Base-by-base conservation (phyloP, 2,113 vertebrate species). In the Ancistrus triradiatus region DNA sequence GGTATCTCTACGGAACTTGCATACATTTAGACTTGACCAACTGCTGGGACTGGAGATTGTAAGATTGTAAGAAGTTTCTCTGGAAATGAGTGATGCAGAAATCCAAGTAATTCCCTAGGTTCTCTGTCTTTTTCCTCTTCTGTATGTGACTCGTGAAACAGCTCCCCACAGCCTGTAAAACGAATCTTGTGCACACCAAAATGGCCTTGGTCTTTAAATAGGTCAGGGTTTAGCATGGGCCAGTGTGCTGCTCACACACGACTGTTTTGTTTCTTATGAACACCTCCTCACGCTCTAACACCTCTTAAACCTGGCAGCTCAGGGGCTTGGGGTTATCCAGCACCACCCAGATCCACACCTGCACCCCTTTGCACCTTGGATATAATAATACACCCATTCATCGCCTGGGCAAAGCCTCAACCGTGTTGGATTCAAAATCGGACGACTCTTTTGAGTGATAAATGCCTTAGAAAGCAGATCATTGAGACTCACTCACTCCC, bases 351-450 rank as follows among this genome's bases (percentile, higher is more conserved):
- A 37, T 52, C 31, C 59, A 62, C 51, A 63, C 57, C 57, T 59
- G 57, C 27, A 7, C 24, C 37, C 61, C 63, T 55, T 37, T 58
- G 42, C 49, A 3, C 69, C 22, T 57, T 65, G 69, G 21, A 17
- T 69, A 86, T 79, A 85, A 81, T 77, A 85, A 81, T 77, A 50
- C 69, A 7, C 49, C 70, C 77, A 86, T 88, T 87, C 80, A 84
- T 72, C 67, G 28, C 47, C 4, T 10, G 55, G 4, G 10, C 72
- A 73, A 64, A 38, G 35, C 66, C 74, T 83, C 74, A 46, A 66
- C 60, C 69, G 51, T 27, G 66, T 73, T 15, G 73, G 78, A 76
- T 75, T 81, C 68, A 69, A 78, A n/a, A n/a, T n/a, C n/a, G n/a
- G n/a, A n/a, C n/a, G n/a, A n/a, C n/a, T n/a, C n/a, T n/a, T n/a